Percentiles rank a stretch among this genome's conserved stretches.
These are phyloP conservation scores for Drosophila guanche DNA, from an alignment of 1,140 invertebrate genomes.

Conservation along the genomic window DNA sequence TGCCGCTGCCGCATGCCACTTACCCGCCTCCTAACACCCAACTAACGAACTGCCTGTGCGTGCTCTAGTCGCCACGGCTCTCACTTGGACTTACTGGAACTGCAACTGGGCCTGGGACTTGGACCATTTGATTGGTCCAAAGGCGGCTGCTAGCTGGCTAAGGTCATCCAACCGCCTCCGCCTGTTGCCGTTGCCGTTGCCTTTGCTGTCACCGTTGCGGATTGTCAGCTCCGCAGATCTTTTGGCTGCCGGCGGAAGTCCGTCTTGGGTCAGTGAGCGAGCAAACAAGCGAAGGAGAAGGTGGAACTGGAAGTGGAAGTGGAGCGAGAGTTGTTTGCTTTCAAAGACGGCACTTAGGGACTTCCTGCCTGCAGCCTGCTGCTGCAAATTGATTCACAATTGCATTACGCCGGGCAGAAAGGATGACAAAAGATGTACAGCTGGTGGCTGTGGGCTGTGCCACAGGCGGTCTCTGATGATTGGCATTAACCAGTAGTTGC, in stretches of 20 bases:
- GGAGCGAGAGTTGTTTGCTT: conserved; percentile 48
- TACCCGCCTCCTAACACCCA: conserved; percentile 1
- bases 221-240: conserved; percentile 47
- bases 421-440: conserved; percentile 43
- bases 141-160: conserved; percentile 3
- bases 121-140: conserved; percentile 23
- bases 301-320: neutral
- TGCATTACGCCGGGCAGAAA: conserved; percentile 16
- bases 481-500: conserved; percentile 24
- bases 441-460: neutral
- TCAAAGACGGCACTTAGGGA: conserved; percentile 11
- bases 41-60: conserved; percentile 47
- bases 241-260: conserved; percentile 50
- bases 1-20: conserved; percentile 14
- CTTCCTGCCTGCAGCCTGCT: conserved; percentile 3
- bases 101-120: conserved; percentile 12
- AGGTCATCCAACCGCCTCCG: conserved; percentile 39
- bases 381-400: conserved; percentile 21
- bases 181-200: conserved; percentile 34
- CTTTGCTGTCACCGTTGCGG: conserved; percentile 1
- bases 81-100: conserved; percentile 22
- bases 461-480: conserved; percentile 1
- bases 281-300: neutral
- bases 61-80: conserved; percentile 30
- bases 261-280: conserved; percentile 29